Evolutionary conservation across 1,140 invertebrate species (phyloP), one percentile per base, ranked within the genome.

Genomic region (Nasonia vitripennis): DNA sequence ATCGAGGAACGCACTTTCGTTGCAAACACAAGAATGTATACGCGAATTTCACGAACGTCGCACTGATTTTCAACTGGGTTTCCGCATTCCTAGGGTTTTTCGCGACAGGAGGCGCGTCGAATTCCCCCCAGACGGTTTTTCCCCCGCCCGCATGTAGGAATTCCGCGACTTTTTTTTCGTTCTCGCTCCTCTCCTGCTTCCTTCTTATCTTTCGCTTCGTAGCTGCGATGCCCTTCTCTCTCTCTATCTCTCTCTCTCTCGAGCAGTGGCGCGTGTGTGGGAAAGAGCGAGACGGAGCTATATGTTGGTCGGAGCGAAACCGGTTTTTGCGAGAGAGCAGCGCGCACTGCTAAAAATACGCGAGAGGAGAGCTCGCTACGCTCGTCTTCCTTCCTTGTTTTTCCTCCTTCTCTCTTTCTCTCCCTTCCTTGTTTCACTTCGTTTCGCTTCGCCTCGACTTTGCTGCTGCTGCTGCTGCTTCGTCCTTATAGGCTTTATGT

Each of bases 311-410:
- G 87, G 55, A 62, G 41, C 85, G 87, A 41, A 90, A 92, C 91
- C 91, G 91, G 91, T 92, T 92, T 89, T 90, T 88, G 86, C 81
- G 82, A 84, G 87, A 88, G 83, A 86, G 27, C 2, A 55, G 81
- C 82, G 75, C 45, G 78, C 75, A 74, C 77, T 67, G 86, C 89
- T 89, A 89, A 91, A 90, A 91, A 91, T 89, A 91, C 86, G 80
- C 78, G 78, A 70, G 78, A 70, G 84, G 86, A 87, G 79, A 31
- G 71, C 73, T 80, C 41, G 55, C 55, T n/a, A 62, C 55, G 55
- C 68, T 81, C 45, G 48, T 45, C 34, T 73, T 74, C 34, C 41
- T 74, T 45, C 45, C 67, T 78, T n/a, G 27, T 23, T 74, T 37
- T 73, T 71, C 34, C 71, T 31, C 31, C 11, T 9, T 12, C 17